phyloP scores from a whole-genome alignment of 2,113 vertebrate genomes.

The Alectura lathami region DNA sequence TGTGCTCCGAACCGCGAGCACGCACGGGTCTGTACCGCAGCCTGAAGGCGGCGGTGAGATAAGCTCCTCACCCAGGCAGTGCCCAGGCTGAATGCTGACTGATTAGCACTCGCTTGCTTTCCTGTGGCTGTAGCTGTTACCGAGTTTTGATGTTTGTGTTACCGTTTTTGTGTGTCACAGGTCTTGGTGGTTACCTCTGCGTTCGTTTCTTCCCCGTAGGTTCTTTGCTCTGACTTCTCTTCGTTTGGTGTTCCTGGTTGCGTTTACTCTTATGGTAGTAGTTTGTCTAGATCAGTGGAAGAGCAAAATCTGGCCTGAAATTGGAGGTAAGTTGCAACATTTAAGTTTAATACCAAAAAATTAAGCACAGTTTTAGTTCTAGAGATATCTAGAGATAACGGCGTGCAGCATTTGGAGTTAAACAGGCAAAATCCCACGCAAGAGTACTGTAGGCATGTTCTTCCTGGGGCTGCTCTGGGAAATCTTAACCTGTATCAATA shows the following conservation, averaged over 20 bases:
- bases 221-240: constrained; percentile 92
- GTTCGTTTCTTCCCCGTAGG: constrained; percentile 70
- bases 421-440: neutral
- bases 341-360: neutral
- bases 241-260: constrained; percentile 87
- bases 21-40: neutral
- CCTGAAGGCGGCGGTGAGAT: neutral
- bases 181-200: rapidly evolving
- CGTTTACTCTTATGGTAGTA: constrained; percentile 78
- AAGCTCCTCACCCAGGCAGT: neutral
- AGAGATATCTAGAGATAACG: rapidly evolving
- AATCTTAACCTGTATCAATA: neutral
- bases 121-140: neutral
- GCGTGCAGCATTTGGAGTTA: neutral
- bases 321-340: constrained; percentile 79
- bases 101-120: neutral
- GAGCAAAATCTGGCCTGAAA: constrained; percentile 90
- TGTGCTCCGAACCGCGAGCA: too few relatives aligned
- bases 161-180: too few relatives aligned
- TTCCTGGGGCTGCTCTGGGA: neutral
- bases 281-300: constrained; percentile 91
- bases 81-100: neutral
- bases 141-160: neutral
- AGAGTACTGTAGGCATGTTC: neutral
- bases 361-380: rapidly evolving